These are phyloP conservation scores for Chinchilla lanigera DNA, from an alignment of 2,113 vertebrate species.

Conservation along the genomic window DNA sequence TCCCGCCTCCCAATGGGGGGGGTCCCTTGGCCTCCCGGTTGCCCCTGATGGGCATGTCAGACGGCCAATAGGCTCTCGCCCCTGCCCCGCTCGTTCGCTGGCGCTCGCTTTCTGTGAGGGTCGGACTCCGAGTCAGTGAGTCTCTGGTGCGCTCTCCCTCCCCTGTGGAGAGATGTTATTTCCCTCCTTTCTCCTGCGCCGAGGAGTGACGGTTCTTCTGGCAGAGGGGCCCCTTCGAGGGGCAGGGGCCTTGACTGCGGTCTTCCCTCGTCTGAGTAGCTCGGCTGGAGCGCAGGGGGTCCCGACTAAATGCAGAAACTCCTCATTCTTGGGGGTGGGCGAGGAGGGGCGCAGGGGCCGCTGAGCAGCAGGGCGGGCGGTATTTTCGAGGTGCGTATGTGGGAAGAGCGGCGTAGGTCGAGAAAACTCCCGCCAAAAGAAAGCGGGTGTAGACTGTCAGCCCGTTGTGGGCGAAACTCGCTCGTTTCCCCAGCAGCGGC, in stretches of 20 bases:
- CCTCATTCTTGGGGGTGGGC: neutral
- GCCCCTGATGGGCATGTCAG: slow-evolving; percentile 11
- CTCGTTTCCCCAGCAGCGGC: neutral
- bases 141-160: neutral
- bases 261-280: neutral
- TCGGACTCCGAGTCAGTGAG: slow-evolving; percentile 42
- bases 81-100: neutral
- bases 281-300: neutral
- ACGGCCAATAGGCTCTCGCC: slow-evolving; percentile 67
- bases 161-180: neutral
- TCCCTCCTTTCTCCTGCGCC: slow-evolving; percentile 28
- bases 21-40: neutral
- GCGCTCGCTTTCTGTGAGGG: slow-evolving; percentile 61
- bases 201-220: slow-evolving; percentile 52
- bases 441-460: slow-evolving; percentile 25
- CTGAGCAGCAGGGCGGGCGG: neutral
- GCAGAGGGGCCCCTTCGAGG: slow-evolving; percentile 46
- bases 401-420: neutral
- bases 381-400: neutral
- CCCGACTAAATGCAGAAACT: slow-evolving; percentile 34
- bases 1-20: neutral
- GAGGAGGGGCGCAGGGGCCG: neutral
- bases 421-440: slow-evolving; percentile 74
- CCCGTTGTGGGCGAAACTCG: slow-evolving; percentile 35
- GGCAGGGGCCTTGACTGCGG: neutral